Percentiles rank a stretch among this genome's conserved stretches.
These are phyloP conservation scores for Bucorvus abyssinicus DNA, from an alignment of 2,797 vertebrate species.

Conservation along the genomic window DNA sequence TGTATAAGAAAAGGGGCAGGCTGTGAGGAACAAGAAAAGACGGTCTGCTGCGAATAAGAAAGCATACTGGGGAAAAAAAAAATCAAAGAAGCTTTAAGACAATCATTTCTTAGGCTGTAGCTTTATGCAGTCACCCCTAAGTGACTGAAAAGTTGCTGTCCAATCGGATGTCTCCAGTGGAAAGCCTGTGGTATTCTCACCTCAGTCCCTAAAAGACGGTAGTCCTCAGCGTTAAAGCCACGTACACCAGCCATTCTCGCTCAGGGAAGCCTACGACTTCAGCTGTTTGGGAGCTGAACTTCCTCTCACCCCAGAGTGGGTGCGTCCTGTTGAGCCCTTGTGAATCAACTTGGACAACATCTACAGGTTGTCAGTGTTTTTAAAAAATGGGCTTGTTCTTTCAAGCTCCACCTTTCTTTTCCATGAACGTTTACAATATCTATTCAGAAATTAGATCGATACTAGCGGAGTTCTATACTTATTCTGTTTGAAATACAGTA, in stretches of 20 bases:
- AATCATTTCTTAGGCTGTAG: background rate
- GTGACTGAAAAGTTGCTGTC: background rate
- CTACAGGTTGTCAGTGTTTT: background rate
- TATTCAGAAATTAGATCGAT: background rate
- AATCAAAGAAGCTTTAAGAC: background rate
- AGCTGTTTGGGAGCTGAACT: constrained; percentile 59
- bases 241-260: background rate
- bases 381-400: background rate
- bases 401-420: constrained; percentile 12
- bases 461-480: background rate
- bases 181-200: constrained; percentile 41
- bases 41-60: background rate
- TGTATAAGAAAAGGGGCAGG: background rate
- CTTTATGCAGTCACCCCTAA: background rate
- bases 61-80: background rate
- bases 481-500: background rate
- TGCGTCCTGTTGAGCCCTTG: background rate
- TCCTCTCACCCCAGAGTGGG: constrained; percentile 27
- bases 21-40: background rate
- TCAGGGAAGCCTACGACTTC: constrained; percentile 30
- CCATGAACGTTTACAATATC: background rate
- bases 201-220: constrained; percentile 50
- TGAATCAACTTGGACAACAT: constrained; percentile 12
- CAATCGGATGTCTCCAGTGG: background rate
- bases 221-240: constrained; percentile 38